Conservation (phyloP, 2,797 vertebrate species). For the Characodon lateralis region DNA sequence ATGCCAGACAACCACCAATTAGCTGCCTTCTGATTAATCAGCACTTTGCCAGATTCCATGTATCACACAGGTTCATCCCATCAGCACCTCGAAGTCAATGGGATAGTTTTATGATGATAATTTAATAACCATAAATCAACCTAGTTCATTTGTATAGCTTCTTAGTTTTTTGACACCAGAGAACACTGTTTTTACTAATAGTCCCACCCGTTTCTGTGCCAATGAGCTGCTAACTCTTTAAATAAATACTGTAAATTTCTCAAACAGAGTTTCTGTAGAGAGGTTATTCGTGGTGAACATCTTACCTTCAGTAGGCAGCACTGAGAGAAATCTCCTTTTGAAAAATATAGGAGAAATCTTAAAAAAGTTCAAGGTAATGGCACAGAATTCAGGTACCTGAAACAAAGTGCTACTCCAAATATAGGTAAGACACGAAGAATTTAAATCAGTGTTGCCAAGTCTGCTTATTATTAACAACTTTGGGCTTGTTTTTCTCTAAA, state of each 20-base stretch:
- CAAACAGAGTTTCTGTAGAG: not conserved
- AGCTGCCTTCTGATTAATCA: constrained; percentile 81
- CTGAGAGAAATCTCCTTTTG: not conserved
- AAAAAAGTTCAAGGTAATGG: not conserved
- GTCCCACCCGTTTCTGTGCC: not conserved
- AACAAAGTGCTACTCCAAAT: too few species aligned
- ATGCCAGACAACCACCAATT: constrained; percentile 74
- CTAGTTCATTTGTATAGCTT: constrained; percentile 19
- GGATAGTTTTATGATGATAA: constrained; percentile 32
- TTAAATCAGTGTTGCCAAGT: too few species aligned
- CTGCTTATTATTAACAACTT: too few species aligned
- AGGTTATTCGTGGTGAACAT: not conserved
- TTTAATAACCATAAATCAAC: constrained; percentile 29
- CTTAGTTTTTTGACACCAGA: not conserved
- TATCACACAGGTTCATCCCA: constrained; percentile 56
- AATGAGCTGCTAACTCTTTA: not conserved
- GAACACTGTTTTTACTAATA: not conserved
- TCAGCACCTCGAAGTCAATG: constrained; percentile 42
- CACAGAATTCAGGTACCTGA: too few species aligned
- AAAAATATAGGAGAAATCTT: not conserved
- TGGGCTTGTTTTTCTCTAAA: too few species aligned
- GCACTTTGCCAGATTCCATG: constrained; percentile 62
- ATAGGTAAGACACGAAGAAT: too few species aligned
- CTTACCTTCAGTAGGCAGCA: not conserved
- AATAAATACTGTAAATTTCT: not conserved